Percentiles rank a stretch among this genome's conserved stretches.
Conservation (phyloP, 2,113 vertebrate species). For the Xiphias gladius region DNA sequence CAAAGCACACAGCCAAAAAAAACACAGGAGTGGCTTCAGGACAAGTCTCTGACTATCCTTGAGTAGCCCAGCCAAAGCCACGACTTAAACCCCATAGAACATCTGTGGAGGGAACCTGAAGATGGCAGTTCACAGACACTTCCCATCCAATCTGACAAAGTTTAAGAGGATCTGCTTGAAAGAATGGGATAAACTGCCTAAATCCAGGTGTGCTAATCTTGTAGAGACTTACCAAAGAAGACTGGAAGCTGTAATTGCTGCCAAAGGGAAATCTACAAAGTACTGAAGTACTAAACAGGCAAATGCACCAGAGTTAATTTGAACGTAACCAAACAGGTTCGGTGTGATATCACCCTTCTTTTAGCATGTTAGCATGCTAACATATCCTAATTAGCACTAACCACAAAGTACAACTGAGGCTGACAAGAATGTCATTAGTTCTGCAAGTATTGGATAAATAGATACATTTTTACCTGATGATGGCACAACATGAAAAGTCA, state of each 20-base stretch:
- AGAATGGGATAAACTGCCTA: background rate
- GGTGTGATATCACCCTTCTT: no score
- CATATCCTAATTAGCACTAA: no score
- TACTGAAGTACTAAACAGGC: no score
- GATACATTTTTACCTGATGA: no score
- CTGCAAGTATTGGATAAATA: no score
- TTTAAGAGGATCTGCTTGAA: background rate
- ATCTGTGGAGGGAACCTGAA: background rate
- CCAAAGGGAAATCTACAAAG: background rate
- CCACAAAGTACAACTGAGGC: no score
- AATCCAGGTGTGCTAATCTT: background rate
- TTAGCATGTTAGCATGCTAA: no score
- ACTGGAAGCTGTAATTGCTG: background rate
- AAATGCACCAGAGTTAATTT: no score
- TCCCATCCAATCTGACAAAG: background rate
- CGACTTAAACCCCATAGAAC: background rate
- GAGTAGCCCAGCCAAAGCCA: background rate
- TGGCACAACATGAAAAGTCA: no score
- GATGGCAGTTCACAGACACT: background rate
- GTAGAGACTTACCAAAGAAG: background rate
- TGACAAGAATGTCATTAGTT: no score
- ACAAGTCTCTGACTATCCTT: background rate
- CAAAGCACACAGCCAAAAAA: background rate
- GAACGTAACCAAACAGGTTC: no score
- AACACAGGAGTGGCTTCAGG: background rate